These are phyloP conservation scores for Hippoglossus hippoglossus DNA, from an alignment of 2,797 vertebrate genomes.

Conservation along the genomic window DNA sequence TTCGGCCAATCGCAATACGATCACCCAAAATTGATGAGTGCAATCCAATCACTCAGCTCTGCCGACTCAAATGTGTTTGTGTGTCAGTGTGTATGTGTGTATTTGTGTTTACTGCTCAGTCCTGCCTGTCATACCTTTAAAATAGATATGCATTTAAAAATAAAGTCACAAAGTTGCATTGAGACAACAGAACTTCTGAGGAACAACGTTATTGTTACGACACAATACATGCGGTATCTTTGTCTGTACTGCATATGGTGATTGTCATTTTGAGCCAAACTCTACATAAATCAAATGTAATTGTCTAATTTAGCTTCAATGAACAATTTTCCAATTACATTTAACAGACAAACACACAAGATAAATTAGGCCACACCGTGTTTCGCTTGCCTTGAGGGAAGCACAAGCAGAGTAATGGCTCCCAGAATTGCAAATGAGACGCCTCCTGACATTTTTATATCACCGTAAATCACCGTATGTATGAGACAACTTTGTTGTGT, in stretches of 20 bases:
- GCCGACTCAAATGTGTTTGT: neutral
- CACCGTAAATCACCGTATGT: slow-evolving; percentile 52
- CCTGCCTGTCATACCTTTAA: slow-evolving; percentile 19
- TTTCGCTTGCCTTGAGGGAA: slow-evolving; percentile 42
- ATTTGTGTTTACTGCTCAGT: neutral
- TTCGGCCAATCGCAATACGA: neutral
- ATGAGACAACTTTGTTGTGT: slow-evolving; percentile 48
- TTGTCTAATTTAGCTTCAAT: slow-evolving; percentile 37
- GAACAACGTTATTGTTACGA: too few relatives aligned
- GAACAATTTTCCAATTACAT: slow-evolving; percentile 51
- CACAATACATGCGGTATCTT: too few relatives aligned
- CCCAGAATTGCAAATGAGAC: slow-evolving; percentile 66
- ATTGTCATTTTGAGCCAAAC: too few relatives aligned
- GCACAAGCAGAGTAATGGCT: slow-evolving; percentile 49
- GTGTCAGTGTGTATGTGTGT: slow-evolving; percentile 10
- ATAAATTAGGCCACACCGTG: slow-evolving; percentile 51
- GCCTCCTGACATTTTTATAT: slow-evolving; percentile 71
- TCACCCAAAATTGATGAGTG: neutral
- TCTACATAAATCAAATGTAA: slow-evolving; percentile 31
- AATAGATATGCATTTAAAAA: slow-evolving; percentile 22
- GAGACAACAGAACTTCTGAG: neutral
- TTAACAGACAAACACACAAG: slow-evolving; percentile 49
- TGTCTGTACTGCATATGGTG: too few relatives aligned
- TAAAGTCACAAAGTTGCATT: slow-evolving; percentile 14
- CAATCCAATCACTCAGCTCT: neutral